A percentile compares a stretch with the other conserved stretches of the same genome.
Conservation (phyloP, 2,888 invertebrate genomes). For the Hirtodrosophila cameraria region DNA sequence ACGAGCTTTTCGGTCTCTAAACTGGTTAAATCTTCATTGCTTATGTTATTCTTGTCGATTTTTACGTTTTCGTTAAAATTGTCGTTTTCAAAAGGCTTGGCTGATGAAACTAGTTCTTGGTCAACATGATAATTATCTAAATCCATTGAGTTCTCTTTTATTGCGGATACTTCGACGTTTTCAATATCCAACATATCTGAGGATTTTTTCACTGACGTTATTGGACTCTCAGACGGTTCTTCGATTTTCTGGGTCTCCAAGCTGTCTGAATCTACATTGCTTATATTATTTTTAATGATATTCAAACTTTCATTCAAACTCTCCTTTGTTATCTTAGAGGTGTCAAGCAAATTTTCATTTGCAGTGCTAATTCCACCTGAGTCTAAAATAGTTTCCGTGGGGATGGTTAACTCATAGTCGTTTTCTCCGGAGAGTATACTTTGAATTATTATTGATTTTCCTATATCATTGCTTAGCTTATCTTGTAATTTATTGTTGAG, state of each 20-base stretch:
- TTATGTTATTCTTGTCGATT: no score
- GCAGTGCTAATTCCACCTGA: neutral
- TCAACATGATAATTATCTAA: no score
- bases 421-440: conserved; percentile 33
- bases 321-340: neutral
- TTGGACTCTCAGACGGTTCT: neutral
- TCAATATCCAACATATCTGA: no score
- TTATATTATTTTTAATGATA: neutral
- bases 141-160: no score
- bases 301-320: neutral
- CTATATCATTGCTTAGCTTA: neutral
- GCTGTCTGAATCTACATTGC: neutral
- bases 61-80: no score
- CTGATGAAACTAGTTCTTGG: no score
- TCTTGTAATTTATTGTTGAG: neutral
- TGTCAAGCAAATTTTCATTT: neutral
- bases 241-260: neutral
- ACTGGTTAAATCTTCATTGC: no score
- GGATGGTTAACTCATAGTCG: conserved; percentile 19
- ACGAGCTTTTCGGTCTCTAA: no score
- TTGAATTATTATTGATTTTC: conserved; percentile 23
- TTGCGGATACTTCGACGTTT: neutral
- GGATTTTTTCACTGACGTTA: neutral
- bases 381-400: neutral
- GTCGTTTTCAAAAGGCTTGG: no score